These are phyloP conservation scores for Madoqua kirkii DNA, from an alignment of 2,113 vertebrate species.

Conservation along the genomic window DNA sequence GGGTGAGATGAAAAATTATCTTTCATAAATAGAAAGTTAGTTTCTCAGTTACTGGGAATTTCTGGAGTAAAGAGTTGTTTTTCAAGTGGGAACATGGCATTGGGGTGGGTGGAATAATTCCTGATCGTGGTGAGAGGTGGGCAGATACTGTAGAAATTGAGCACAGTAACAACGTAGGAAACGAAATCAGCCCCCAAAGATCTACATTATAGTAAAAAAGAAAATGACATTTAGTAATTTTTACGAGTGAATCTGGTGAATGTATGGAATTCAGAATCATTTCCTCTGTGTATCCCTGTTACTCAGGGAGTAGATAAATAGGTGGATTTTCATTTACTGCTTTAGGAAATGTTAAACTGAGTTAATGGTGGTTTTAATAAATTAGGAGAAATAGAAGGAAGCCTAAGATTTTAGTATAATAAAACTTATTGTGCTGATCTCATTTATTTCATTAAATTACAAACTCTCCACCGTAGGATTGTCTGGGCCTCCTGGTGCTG, in stretches of 20 bases:
- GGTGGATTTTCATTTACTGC: not conserved
- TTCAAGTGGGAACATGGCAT: not conserved
- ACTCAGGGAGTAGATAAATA: not conserved
- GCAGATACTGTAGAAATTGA: not conserved
- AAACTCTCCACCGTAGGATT: slow-evolving; percentile 81
- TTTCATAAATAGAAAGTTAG: not conserved
- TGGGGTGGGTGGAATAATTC: not conserved
- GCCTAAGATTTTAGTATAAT: not conserved
- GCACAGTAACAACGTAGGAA: not conserved
- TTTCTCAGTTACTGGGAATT: slow-evolving; percentile 20
- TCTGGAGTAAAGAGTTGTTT: not conserved
- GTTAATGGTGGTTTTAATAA: not conserved
- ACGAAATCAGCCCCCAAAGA: not conserved
- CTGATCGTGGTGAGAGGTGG: not conserved
- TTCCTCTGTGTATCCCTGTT: not conserved
- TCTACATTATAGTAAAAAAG: not conserved
- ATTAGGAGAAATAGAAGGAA: not conserved
- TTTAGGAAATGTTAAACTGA: slow-evolving; percentile 12
- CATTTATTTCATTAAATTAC: slow-evolving; percentile 38
- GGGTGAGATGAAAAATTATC: not conserved
- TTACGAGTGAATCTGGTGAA: not conserved
- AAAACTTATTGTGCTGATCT: not conserved
- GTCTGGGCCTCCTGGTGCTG: slow-evolving; percentile 96
- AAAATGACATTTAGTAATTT: not conserved
- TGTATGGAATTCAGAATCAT: not conserved